These are phyloP conservation scores for Moxostoma hubbsi DNA, from an alignment of 2,797 vertebrate genomes.

Conservation along the genomic window DNA sequence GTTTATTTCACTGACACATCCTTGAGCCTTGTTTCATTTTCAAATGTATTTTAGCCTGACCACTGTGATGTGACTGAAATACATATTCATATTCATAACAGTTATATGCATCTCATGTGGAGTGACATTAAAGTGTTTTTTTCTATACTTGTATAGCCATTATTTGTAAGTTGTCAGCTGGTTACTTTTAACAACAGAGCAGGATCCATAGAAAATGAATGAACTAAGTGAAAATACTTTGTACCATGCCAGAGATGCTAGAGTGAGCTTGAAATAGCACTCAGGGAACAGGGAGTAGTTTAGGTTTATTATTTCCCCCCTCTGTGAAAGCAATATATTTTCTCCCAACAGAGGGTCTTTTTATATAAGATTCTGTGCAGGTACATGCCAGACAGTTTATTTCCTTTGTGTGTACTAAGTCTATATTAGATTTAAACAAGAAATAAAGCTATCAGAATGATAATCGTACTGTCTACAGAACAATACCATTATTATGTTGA, in stretches of 20 bases:
- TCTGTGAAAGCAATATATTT: conserved; percentile 53
- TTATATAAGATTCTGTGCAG: neutral
- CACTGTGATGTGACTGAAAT: conserved; percentile 33
- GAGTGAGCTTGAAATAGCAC: conserved; percentile 36
- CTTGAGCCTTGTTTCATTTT: conserved; percentile 6
- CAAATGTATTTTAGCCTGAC: conserved; percentile 32
- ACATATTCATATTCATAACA: conserved; percentile 46
- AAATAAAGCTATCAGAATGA: conserved; percentile 37
- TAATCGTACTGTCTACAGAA: conserved; percentile 1
- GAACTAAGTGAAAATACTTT: conserved; percentile 51
- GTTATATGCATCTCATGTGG: conserved; percentile 33
- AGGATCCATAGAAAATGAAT: conserved; percentile 55
- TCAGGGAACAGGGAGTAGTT: conserved; percentile 37
- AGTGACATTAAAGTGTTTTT: conserved; percentile 47
- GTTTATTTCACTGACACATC: conserved; percentile 17
- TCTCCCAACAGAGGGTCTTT: conserved; percentile 38
- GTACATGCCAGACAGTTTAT: conserved; percentile 20
- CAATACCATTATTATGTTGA: conserved; percentile 8
- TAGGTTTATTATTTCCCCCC: conserved; percentile 44
- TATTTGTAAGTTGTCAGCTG: conserved; percentile 39
- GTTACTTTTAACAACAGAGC: conserved; percentile 48
- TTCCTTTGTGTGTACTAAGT: conserved; percentile 28
- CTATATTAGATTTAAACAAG: conserved; percentile 38
- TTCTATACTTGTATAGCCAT: conserved; percentile 37
- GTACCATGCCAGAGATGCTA: conserved; percentile 40